A percentile compares a stretch with the other conserved stretches of the same genome.
phyloP scores from a whole-genome alignment of 1,140 invertebrate species.

The Euwallacea similis region DNA sequence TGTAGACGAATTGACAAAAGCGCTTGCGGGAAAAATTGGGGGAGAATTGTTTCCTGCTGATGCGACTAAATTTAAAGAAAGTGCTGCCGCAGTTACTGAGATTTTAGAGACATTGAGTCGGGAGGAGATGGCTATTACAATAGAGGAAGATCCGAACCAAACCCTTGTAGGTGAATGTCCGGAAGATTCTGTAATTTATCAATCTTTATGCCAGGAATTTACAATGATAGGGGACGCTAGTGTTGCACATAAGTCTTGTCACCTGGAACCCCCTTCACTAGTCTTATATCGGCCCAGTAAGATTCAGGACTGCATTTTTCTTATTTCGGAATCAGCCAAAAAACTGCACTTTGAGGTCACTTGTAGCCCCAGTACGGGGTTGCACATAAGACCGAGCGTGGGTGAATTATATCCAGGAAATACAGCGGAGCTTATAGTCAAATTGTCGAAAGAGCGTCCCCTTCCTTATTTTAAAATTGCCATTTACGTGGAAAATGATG shows the following conservation, averaged over 20 bases:
- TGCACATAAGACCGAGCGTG: constrained; percentile 34
- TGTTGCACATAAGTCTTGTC: constrained; percentile 23
- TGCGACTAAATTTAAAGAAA: constrained; percentile 40
- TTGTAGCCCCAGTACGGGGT: constrained; percentile 23
- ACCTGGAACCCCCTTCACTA: constrained; percentile 40
- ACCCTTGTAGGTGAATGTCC: constrained; percentile 39
- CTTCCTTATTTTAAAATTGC: constrained; percentile 36
- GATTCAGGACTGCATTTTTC: constrained; percentile 38
- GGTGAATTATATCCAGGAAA: constrained; percentile 38
- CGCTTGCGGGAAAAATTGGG: constrained; percentile 39
- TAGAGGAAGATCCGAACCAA: constrained; percentile 44
- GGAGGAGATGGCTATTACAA: constrained; percentile 42
- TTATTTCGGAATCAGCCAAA: constrained; percentile 38
- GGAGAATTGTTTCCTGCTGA: constrained; percentile 44
- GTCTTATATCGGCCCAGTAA: constrained; percentile 41
- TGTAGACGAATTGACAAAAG: constrained; percentile 38
- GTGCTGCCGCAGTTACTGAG: constrained; percentile 27
- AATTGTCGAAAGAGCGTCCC: constrained; percentile 12
- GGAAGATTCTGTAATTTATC: constrained; percentile 44
- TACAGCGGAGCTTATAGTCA: constrained; percentile 36
- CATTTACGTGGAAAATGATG: constrained; percentile 42
- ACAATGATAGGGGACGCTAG: constrained; percentile 23
- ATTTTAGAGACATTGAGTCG: constrained; percentile 35
- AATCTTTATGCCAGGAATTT: constrained; percentile 41
- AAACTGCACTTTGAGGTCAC: constrained; percentile 38